phyloP scores from a whole-genome alignment of 2,113 vertebrate species.

The Cercopithecus mona region DNA sequence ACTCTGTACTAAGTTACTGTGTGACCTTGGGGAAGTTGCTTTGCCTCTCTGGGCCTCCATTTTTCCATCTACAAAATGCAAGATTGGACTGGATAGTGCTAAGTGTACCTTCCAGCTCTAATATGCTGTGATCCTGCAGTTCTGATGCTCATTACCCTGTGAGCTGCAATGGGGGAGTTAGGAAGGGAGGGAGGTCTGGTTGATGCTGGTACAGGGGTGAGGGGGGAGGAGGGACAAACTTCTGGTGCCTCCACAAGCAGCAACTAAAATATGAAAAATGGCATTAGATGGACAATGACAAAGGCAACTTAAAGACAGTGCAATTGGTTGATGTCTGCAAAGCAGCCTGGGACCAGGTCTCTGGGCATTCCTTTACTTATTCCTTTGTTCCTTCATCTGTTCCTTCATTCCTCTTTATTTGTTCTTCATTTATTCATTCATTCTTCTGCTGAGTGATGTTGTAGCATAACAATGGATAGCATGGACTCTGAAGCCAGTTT shows the following conservation, averaged over 20 bases:
- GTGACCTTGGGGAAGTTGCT: not conserved
- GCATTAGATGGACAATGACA: not conserved
- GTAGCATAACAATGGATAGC: rapidly evolving
- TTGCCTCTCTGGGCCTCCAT: not conserved
- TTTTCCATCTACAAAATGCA: not conserved
- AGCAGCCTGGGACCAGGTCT: not conserved
- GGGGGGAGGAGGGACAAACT: not conserved
- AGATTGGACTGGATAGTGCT: not conserved
- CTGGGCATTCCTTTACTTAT: not conserved
- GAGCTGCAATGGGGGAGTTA: rapidly evolving
- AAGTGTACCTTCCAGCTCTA: not conserved
- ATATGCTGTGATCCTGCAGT: rapidly evolving
- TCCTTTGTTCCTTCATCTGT: not conserved
- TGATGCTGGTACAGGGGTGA: too few species aligned
- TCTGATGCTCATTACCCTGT: rapidly evolving
- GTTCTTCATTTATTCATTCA: not conserved
- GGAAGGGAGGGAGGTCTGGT: rapidly evolving
- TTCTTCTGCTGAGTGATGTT: not conserved
- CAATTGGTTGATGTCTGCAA: not conserved
- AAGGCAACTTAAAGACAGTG: rapidly evolving
- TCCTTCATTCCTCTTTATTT: not conserved
- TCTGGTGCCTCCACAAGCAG: not conserved
- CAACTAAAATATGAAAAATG: not conserved
- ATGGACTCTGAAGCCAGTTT: not conserved
- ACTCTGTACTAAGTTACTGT: not conserved